Evolutionary conservation across 1,140 invertebrate species (phyloP), one percentile per base, ranked within the genome.

Genomic region (Drosophila pseudoobscura): DNA sequence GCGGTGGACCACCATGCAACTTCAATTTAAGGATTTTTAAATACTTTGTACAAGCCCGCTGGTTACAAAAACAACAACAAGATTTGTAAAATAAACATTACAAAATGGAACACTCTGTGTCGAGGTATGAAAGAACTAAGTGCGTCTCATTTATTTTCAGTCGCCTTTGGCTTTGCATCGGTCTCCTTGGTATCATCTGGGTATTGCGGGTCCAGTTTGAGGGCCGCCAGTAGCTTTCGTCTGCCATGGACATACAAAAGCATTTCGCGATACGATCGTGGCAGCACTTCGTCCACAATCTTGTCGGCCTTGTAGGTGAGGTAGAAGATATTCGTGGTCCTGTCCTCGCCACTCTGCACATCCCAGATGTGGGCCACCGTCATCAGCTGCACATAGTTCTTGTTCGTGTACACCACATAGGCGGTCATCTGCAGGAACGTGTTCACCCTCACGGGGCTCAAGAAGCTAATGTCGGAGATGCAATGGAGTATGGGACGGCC

Each of bases 281-380:
- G 96, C 39, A 96, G 84, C n/a, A 96, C 93, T 60, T 92, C 83
- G 52, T 92, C 92, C 5, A 95, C 92, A 20, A 92, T 71, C 50
- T 93, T 91, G 2, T 92, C 90, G 6, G 93, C 92, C 72, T 92
- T 90, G 87, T 95, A 96, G 3, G 95, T 96, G 78, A 95, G 95
- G 83, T 96, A 95, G 80, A 97, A 96, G 13, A 94, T 93, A 91
- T 97, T 96, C 5, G 95, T 95, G 6, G 95, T 95, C 26, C 92
- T 92, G 54, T 92, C 92, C 53, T 90, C 90, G 2, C 93, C 93
- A 5, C 92, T 93, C 20, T 91, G 76, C 3, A 94, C 92, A 87
- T 96, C 93, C 64, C 94, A 93, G 22, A 95, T 94, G 82, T 96
- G 94, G 1, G 95, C 95, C 73, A 94, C 93, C 0, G 96, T 95